Conservation (phyloP, 2,888 invertebrate species). For the Sussaba pulchella region DNA sequence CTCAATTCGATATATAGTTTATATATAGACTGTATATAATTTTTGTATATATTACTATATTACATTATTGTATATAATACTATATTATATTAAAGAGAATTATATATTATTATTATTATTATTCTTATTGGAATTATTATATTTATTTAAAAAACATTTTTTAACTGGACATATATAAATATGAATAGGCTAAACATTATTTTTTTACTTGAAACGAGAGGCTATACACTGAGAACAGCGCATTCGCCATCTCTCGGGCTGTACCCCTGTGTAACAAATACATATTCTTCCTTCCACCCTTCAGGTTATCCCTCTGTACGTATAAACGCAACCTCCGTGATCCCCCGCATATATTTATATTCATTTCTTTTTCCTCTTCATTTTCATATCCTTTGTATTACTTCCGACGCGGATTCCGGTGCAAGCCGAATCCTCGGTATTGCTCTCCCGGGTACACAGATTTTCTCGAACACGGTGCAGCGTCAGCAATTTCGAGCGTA, state of each 20-base stretch:
- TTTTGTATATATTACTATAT: no score
- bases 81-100: no score
- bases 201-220: no score
- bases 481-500: conserved; percentile 40
- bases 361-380: conserved; percentile 11
- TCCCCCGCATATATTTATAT: background rate
- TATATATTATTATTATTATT: no score
- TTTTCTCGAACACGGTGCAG: conserved; percentile 35
- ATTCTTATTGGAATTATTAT: no score
- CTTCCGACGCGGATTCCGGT: conserved; percentile 7
- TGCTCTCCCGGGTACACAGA: conserved; percentile 18
- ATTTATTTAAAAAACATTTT: no score
- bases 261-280: conserved; percentile 6
- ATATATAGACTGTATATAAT: no score
- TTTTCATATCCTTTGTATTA: conserved; percentile 45
- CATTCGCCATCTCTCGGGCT: conserved; percentile 17
- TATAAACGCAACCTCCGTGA: no score
- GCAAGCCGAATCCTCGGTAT: conserved; percentile 15
- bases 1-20: no score
- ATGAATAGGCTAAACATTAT: no score
- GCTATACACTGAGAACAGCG: background rate
- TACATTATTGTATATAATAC: no score
- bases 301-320: background rate
- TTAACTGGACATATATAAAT: no score
- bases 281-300: background rate